These are phyloP conservation scores for Halcyon chelicuti DNA, from an alignment of 2,797 vertebrate species.

Conservation along the genomic window DNA sequence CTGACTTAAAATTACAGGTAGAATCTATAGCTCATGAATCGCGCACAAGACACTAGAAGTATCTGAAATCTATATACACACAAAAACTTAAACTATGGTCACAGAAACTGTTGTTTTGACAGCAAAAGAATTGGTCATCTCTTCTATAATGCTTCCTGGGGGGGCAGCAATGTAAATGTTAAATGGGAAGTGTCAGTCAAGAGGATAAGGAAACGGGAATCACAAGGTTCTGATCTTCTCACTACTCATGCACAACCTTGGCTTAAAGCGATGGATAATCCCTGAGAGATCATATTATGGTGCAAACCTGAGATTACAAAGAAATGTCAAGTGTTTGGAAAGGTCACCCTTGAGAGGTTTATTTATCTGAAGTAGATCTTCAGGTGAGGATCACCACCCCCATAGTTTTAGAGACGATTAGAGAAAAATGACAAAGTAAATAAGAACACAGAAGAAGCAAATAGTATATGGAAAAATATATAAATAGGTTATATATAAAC, in stretches of 20 bases:
- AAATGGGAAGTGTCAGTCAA: background rate
- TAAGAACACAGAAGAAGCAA: background rate
- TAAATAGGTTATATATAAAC: background rate
- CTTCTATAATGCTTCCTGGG: background rate
- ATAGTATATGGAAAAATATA: background rate
- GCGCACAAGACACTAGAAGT: background rate
- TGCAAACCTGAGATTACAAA: background rate
- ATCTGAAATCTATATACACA: background rate
- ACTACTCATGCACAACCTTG: background rate
- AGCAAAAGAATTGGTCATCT: background rate
- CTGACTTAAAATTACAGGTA: background rate
- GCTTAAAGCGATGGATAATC: background rate
- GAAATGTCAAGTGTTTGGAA: constrained; percentile 12
- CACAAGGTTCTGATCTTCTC: background rate
- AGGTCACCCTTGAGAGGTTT: constrained; percentile 11
- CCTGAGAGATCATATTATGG: background rate
- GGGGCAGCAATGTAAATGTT: background rate
- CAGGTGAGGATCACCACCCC: background rate
- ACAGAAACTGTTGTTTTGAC: background rate
- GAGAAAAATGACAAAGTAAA: background rate
- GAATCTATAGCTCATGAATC: background rate
- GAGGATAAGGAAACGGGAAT: background rate
- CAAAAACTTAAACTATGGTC: background rate
- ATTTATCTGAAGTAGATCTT: background rate
- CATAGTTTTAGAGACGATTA: background rate